Evolutionary conservation across 1,140 invertebrate species (phyloP).

Genomic region (Pseudoatta argentina): DNA sequence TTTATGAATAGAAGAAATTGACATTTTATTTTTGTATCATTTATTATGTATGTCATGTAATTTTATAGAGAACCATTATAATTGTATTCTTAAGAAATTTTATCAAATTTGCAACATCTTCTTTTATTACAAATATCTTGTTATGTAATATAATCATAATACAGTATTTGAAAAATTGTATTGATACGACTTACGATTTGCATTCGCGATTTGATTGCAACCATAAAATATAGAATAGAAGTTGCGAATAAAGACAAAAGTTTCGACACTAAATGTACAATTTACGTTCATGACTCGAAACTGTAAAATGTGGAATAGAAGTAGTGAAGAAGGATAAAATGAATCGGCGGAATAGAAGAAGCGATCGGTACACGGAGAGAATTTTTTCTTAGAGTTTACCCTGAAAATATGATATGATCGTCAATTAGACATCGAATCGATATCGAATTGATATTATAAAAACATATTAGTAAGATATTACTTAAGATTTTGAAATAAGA

Average conservation of each 20-base stretch:
- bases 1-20: background rate
- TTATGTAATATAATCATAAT: background rate
- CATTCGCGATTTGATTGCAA: background rate
- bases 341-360: background rate
- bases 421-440: no score
- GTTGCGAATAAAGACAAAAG: no score
- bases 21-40: background rate
- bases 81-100: background rate
- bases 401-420: no score
- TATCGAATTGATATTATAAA: no score
- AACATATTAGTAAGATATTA: no score
- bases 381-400: no score
- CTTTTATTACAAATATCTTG: background rate
- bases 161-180: slow-evolving; percentile 5
- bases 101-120: background rate
- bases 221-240: no score
- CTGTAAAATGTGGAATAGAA: background rate
- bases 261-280: background rate
- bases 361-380: no score
- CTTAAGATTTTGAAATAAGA: no score
- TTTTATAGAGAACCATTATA: background rate
- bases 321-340: background rate
- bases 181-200: background rate
- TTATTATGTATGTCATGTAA: background rate
- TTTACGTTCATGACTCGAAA: background rate